phyloP scores from a whole-genome alignment of 2,113 vertebrate species.

The Crotophaga sulcirostris region DNA sequence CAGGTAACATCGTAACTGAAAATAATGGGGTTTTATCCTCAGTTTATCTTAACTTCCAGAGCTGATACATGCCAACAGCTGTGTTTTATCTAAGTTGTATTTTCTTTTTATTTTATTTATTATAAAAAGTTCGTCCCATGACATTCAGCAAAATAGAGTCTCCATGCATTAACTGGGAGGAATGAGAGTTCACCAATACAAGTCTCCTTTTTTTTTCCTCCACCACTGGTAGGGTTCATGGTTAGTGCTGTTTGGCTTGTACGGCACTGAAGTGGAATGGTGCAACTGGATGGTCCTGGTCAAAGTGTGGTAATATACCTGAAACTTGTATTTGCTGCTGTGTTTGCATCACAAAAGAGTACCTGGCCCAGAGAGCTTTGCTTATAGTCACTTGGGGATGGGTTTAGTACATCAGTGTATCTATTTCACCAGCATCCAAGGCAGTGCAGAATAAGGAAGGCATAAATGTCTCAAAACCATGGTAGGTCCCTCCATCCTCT shows the following conservation, averaged over 20 bases:
- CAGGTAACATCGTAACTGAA: not conserved
- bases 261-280: accelerated
- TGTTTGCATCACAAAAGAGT: not conserved
- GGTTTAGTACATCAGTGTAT: not conserved
- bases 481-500: not conserved
- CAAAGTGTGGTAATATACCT: not conserved
- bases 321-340: not conserved
- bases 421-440: not conserved
- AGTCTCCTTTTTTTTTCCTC: not conserved
- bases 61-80: not conserved
- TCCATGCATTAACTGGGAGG: not conserved
- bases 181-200: not conserved
- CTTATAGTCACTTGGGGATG: not conserved
- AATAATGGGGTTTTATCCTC: not conserved
- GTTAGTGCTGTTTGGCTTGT: not conserved
- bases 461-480: not conserved
- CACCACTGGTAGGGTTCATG: not conserved
- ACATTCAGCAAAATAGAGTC: not conserved
- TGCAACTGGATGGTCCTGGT: too few relatives aligned
- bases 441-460: not conserved
- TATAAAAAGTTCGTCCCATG: not conserved
- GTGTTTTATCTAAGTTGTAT: not conserved
- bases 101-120: not conserved
- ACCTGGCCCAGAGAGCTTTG: not conserved
- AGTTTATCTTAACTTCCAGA: not conserved